These are phyloP conservation scores for Entomobrya proxima DNA, from an alignment of 2,888 invertebrate genomes.

Conservation along the genomic window DNA sequence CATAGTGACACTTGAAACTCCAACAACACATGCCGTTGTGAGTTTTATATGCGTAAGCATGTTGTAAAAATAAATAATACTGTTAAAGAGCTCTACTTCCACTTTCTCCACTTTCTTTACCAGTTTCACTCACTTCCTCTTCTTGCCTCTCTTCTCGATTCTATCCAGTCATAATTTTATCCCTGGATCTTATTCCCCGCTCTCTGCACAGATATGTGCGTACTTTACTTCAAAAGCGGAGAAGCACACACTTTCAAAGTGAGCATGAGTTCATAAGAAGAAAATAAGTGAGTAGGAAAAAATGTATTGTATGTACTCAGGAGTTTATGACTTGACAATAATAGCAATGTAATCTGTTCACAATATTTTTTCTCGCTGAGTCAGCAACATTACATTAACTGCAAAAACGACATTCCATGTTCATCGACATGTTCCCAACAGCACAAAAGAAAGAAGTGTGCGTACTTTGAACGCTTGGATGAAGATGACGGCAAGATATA, in stretches of 20 bases:
- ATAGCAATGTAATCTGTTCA: slow-evolving; percentile 27
- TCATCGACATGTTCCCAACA: slow-evolving; percentile 12
- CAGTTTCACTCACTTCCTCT: not conserved
- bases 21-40: no score
- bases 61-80: slow-evolving; percentile 4
- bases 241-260: not conserved
- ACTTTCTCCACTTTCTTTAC: not conserved
- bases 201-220: not conserved
- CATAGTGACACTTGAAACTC: no score
- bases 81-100: not conserved
- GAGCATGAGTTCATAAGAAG: not conserved
- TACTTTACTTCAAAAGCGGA: not conserved
- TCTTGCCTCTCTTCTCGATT: no score
- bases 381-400: slow-evolving; percentile 8
- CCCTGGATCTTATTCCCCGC: not conserved
- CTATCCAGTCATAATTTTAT: not conserved
- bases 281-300: not conserved
- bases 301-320: not conserved
- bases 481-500: not conserved
- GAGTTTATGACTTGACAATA: slow-evolving; percentile 25
- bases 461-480: not conserved
- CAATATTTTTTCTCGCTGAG: slow-evolving; percentile 34
- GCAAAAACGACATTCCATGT: not conserved
- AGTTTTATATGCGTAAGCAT: not conserved
- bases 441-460: not conserved